Base-by-base conservation (phyloP, 2,888 invertebrate species). In the Abrostola tripartita region DNA sequence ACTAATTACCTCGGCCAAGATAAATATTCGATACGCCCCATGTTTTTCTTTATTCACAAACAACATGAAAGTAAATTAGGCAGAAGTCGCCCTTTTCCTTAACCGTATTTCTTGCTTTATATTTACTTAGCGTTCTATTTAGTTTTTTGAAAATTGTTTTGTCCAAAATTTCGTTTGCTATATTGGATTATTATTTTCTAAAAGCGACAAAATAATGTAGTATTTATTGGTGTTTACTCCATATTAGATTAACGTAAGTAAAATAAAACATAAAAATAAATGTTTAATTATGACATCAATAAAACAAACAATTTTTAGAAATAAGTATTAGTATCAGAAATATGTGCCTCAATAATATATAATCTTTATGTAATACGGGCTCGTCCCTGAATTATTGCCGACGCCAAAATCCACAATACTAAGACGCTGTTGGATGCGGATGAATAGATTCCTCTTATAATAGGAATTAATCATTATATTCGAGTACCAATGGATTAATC, bases 401-500 rank as follows among this genome's bases (percentile, higher is more conserved):
- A 52, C 38, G 52, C 52, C 40, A 40, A 40, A 52, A 52, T 52
- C 40, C 52, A 52, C 24, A 40, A 40, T 52, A 40, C 52, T 14
- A 24, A 52, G 14, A 24, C 40, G 11, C 52, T 2, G 12, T 9
- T 24, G 44, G 44, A 9, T 2, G 24, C 24, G 44, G 44, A 11
- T 24, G 14, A 40, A 52, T 52, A 52, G 40, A 52, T 52, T 38
- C 52, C 52, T 14, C 52, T 47, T 47, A 47, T 47, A 47, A 47
- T 47, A 14, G 14, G 7, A 47, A 47, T 47, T 47, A 47, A 47
- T 47, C 44, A 47, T 47, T 47, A 47, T 47, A 47, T 47, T 47
- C 44, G 44, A 47, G 24, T 24, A 14, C 24, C 24, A 14, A 8
- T 4, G 44, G 44, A 47, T 47, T 47, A 47, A 47, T 47, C 14